Base-by-base conservation (phyloP, 1,140 invertebrate genomes). In the Bilobella aurantiaca region DNA sequence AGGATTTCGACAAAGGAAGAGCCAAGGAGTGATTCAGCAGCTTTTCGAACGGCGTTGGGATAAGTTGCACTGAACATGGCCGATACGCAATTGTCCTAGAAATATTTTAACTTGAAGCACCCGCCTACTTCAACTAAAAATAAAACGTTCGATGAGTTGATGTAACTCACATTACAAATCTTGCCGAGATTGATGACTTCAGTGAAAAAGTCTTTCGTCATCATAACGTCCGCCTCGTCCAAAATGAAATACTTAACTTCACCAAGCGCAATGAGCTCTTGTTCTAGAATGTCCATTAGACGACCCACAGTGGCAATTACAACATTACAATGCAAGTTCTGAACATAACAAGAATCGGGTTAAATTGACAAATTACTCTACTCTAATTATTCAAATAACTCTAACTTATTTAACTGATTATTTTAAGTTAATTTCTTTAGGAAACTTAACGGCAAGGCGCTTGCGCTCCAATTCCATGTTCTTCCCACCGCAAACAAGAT, bases 201-300 rank as follows among this genome's bases (percentile, higher is more conserved):
- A 0, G 83, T 82, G 66, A 86, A 81, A 75, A 96, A 97, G 8
- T 93, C 91, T 85, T 89, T 88, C 71, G 97, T 93, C 27, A 98
- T 76, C 93, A 98, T 96, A n/a, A 91, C 81, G 77, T 98, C 95
- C 1, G 94, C 96, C 79, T 98, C 96, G 76, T 98, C 96, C 1
- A 98, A 77, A 0, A 98, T 89, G 0, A 96, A 79, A 75, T 85
- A 95, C 3, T 86, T 82, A 0, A 93, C 75, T 5, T 85, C 83
- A 0, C 81, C 77, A 53, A 96, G 87, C 0, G 79, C 82, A 1
- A 98, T 82, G 57, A 87, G 83, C 12, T 84, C 84, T 65, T 84
- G 84, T 0, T 85, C 79, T 0, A 95, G 81, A 68, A 98, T 89
- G 75, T 98, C 93, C 28, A 88, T 79, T 1, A 99, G 79, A 32